Percentiles rank a stretch among this genome's conserved stretches.
phyloP scores from a whole-genome alignment of 2,888 invertebrate genomes.

The Hymenopus coronatus region DNA sequence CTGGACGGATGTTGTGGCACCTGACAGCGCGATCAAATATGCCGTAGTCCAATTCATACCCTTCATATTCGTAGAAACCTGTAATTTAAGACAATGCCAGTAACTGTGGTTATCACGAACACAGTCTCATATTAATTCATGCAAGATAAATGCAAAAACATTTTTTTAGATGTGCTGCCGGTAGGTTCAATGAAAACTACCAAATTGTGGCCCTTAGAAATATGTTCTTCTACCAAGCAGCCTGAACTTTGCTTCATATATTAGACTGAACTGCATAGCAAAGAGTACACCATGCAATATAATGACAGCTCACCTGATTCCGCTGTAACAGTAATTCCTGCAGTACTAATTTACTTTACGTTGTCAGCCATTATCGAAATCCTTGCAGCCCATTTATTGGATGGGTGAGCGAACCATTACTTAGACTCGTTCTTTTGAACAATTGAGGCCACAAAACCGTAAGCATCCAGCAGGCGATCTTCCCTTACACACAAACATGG shows the following conservation, averaged over 20 bases:
- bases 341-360: background rate
- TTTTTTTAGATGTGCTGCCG: background rate
- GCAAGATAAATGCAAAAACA: background rate
- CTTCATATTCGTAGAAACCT: background rate
- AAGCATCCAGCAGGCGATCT: background rate
- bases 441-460: background rate
- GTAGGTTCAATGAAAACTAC: background rate
- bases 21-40: background rate
- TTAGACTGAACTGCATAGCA: too few relatives aligned
- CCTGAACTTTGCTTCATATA: background rate
- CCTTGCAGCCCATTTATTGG: background rate
- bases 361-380: background rate
- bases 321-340: background rate
- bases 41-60: background rate
- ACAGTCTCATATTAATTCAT: background rate
- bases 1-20: slow-evolving; percentile 23
- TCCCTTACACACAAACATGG: slow-evolving; percentile 23
- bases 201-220: background rate
- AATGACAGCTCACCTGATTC: background rate
- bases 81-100: background rate
- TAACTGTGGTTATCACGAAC: background rate
- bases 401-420: background rate
- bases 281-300: background rate
- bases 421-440: background rate
- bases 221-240: background rate